Conservation (phyloP, 1,140 invertebrate genomes). For the Dendrolimus punctatus region DNA sequence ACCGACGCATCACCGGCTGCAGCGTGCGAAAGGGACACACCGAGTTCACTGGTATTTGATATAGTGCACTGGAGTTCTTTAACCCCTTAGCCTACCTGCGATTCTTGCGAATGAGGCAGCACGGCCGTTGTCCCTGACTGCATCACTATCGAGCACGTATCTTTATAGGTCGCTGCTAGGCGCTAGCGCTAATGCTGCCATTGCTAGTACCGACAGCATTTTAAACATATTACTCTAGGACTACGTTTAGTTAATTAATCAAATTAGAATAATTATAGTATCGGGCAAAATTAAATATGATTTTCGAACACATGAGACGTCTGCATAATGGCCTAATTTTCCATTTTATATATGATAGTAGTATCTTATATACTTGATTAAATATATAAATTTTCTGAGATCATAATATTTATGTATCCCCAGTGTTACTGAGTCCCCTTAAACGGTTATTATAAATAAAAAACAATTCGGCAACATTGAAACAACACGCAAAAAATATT, state of each 20-base stretch:
- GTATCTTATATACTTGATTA: too few species aligned
- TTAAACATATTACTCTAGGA: background rate
- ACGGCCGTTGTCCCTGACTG: conserved; percentile 65
- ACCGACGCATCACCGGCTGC: conserved; percentile 47
- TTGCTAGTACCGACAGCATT: conserved; percentile 34
- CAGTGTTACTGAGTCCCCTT: too few species aligned
- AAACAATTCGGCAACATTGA: too few species aligned
- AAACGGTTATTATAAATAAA: too few species aligned
- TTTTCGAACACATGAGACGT: too few species aligned
- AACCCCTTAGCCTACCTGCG: conserved; percentile 72
- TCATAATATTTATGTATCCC: background rate
- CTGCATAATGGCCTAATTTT: too few species aligned
- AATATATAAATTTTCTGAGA: background rate
- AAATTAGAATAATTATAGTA: too few species aligned
- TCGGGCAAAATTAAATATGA: too few species aligned
- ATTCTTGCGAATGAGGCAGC: conserved; percentile 67
- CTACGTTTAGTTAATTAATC: too few species aligned
- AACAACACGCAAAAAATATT: background rate
- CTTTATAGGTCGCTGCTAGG: conserved; percentile 59
- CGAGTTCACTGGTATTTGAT: conserved; percentile 73
- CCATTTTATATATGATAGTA: too few species aligned
- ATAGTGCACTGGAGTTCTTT: conserved; percentile 72
- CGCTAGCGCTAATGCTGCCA: conserved; percentile 6
- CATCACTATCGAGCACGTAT: conserved; percentile 60
- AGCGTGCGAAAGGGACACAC: conserved; percentile 46